Evolutionary conservation across 1,140 invertebrate genomes (phyloP), one percentile per base, ranked within the genome.

Genomic region (Dolichoris vasculosae): DNA sequence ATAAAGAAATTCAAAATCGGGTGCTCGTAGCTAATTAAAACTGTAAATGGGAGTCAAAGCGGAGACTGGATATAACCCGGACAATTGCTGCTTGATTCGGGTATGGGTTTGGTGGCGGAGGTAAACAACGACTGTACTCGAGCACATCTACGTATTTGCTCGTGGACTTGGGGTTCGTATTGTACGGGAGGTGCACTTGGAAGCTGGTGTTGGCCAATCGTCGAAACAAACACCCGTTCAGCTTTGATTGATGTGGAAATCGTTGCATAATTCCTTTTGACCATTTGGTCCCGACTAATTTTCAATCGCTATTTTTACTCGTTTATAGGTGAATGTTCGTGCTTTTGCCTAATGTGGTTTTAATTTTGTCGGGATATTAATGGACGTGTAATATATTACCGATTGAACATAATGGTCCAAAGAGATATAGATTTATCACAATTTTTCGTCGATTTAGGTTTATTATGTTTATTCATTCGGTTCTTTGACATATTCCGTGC

Each of bases 221-320:
- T n/a, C 48, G 51, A 51, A 51, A 59, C 81, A 83, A 83, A 83
- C 71, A 83, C 51, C 75, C 51, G 81, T 59, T 83, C 55, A 32
- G 75, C 83, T 78, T 67, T 78, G 75, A 78, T 77, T 78, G 75
- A 78, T 43, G 30, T 40, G 30, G 38, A 78, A n/a, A 43, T 51
- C 48, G 32, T 51, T 76, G 82, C 82, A 83, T 83, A 63, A 83
- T 83, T 76, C 30, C 51, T 51, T 75, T 30, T 32, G 48, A 38
- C 30, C 69, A 20, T 23, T 55, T 48, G 17, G 6, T 3, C 17
- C 0, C n/a, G 1, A 73, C 38, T 15, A 2, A 15, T 64, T 59
- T 46, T 26, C 30, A 40, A 78, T 17, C 51, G 0, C 32, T 13
- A 38, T 59, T 38, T 76, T 59, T 63, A n/a, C 40, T n/a, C n/a